Percentiles rank a stretch among this genome's conserved stretches.
phyloP scores from a whole-genome alignment of 2,888 invertebrate genomes.

The Tetragnatha montana region DNA sequence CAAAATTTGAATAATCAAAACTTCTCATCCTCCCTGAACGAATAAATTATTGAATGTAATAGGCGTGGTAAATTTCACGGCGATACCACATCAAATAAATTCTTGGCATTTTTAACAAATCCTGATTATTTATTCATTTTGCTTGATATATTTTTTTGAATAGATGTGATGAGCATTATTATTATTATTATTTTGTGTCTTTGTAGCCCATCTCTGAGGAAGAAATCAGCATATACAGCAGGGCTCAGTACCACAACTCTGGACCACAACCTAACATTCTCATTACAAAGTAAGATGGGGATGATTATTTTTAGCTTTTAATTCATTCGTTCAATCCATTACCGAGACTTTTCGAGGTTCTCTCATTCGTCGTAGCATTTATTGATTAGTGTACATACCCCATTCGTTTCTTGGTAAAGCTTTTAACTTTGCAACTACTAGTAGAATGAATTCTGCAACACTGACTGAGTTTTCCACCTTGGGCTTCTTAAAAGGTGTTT shows the following conservation, averaged over 20 bases:
- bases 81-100: background rate
- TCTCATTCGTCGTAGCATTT: background rate
- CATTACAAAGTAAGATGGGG: conserved; percentile 32
- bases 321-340: background rate
- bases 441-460: no score
- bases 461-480: no score
- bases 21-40: background rate
- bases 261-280: conserved; percentile 47
- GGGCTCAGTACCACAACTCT: conserved; percentile 39
- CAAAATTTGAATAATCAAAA: background rate
- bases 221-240: conserved; percentile 44
- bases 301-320: background rate
- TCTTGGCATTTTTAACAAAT: background rate
- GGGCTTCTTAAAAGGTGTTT: no score
- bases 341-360: background rate
- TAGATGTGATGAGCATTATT: background rate
- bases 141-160: background rate
- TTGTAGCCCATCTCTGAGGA: conserved; percentile 39
- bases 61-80: background rate
- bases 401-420: no score
- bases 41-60: background rate
- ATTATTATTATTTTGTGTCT: background rate
- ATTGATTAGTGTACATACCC: background rate
- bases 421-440: no score
- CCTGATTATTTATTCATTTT: background rate